phyloP scores from a whole-genome alignment of 2,797 vertebrate genomes.

The Sardinella longiceps region DNA sequence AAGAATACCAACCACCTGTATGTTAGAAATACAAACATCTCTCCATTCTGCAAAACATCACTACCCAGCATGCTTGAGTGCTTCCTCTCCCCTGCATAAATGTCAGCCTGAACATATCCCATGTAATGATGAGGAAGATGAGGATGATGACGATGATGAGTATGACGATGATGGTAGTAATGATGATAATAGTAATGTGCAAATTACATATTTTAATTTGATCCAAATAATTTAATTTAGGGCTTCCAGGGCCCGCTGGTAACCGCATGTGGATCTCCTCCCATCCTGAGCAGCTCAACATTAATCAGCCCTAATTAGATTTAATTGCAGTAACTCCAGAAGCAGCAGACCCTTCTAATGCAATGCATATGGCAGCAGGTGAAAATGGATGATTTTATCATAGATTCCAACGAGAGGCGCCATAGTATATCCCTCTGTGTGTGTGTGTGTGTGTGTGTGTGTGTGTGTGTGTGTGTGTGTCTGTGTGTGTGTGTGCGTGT shows the following conservation, averaged over 20 bases:
- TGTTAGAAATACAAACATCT: background rate
- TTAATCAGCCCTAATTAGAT: constrained; percentile 38
- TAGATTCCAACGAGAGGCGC: background rate
- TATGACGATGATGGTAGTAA: background rate
- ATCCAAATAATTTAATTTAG: constrained; percentile 14
- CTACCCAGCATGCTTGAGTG: background rate
- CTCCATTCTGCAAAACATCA: background rate
- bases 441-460: background rate
- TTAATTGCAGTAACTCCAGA: constrained; percentile 34
- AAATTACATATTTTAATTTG: constrained; percentile 4
- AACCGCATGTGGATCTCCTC: background rate
- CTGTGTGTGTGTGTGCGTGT: background rate
- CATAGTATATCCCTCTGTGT: background rate
- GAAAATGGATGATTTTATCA: background rate
- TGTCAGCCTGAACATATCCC: background rate
- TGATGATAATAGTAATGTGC: background rate
- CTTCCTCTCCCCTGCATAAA: background rate
- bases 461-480: constrained; percentile 3
- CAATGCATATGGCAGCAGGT: constrained; percentile 20
- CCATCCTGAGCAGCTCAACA: background rate
- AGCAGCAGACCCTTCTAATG: constrained; percentile 30
- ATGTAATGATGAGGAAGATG: background rate
- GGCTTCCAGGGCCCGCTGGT: background rate
- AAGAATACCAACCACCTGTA: too few relatives aligned
- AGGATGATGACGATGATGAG: too few relatives aligned